A percentile compares a stretch with the other conserved stretches of the same genome.
phyloP scores from a whole-genome alignment of 2,113 vertebrate species.

The Rhinolophus sinicus region DNA sequence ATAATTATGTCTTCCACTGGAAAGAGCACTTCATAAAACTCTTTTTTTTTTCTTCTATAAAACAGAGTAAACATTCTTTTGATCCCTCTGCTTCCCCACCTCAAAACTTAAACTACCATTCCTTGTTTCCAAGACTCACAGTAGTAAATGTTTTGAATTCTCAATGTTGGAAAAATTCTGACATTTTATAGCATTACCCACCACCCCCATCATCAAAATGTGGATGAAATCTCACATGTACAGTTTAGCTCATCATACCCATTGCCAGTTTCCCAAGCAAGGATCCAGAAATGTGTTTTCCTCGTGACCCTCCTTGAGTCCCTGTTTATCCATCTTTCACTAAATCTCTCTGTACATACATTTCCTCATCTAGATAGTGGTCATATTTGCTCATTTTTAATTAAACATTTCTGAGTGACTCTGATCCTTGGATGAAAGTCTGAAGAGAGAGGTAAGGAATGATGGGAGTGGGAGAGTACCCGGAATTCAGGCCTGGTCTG shows the following conservation, averaged over 20 bases:
- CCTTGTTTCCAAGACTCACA: slow-evolving; percentile 69
- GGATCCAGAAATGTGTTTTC: background rate
- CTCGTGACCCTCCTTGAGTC: accelerated
- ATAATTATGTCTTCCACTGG: slow-evolving; percentile 76
- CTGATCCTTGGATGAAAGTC: background rate
- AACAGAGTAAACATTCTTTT: slow-evolving; percentile 72
- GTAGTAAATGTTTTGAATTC: slow-evolving; percentile 61
- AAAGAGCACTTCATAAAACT: slow-evolving; percentile 74
- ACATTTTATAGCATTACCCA: slow-evolving; percentile 31
- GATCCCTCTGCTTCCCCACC: slow-evolving; percentile 62
- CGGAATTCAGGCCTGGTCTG: background rate
- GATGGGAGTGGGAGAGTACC: background rate
- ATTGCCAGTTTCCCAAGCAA: slow-evolving; percentile 15
- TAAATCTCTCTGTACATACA: background rate
- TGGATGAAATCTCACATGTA: background rate
- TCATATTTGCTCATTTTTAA: background rate
- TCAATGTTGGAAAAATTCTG: slow-evolving; percentile 50
- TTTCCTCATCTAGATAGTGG: background rate
- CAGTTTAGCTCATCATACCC: background rate
- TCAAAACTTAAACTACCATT: slow-evolving; percentile 38
- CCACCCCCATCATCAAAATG: background rate
- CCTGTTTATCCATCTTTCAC: background rate
- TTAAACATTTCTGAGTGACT: background rate
- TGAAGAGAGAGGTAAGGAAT: background rate
- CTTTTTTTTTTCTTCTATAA: slow-evolving; percentile 65